phyloP scores from a whole-genome alignment of 2,113 vertebrate species.

The Amphilophus citrinellus region DNA sequence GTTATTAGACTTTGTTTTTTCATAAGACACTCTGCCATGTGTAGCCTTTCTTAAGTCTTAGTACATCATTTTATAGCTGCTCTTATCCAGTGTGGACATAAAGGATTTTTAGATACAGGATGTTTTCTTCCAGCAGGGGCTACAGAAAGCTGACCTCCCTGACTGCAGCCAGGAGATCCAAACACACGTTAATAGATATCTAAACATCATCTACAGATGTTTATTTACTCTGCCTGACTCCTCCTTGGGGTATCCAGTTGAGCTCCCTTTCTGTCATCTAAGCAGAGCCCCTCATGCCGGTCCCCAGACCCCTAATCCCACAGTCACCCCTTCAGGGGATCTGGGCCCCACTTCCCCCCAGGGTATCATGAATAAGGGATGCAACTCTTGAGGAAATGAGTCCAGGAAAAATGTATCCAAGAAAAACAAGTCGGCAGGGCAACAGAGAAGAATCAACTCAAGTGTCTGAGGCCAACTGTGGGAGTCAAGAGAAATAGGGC shows the following conservation, averaged over 20 bases:
- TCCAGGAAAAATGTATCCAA: slow-evolving; percentile 63
- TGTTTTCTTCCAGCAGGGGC: slow-evolving; percentile 6
- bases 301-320: slow-evolving; percentile 19
- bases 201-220: slow-evolving; percentile 76
- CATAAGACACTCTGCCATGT: not conserved
- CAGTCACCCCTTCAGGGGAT: slow-evolving; percentile 4
- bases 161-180: slow-evolving; percentile 50
- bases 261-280: slow-evolving; percentile 28
- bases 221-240: slow-evolving; percentile 68
- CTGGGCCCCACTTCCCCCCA: slow-evolving; percentile 11
- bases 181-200: slow-evolving; percentile 68
- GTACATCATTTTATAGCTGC: slow-evolving; percentile 1
- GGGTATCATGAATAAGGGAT: slow-evolving; percentile 55
- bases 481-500: slow-evolving; percentile 33
- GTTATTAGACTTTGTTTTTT: not conserved
- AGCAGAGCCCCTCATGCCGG: slow-evolving; percentile 26
- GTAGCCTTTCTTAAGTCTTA: not conserved
- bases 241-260: slow-evolving; percentile 47
- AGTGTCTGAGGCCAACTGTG: slow-evolving; percentile 35
- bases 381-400: slow-evolving; percentile 68
- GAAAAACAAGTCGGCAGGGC: slow-evolving; percentile 66
- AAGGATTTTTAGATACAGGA: slow-evolving; percentile 13
- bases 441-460: slow-evolving; percentile 40
- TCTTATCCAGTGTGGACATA: not conserved
- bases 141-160: slow-evolving; percentile 46